These are phyloP conservation scores for Microcaecilia unicolor DNA, from an alignment of 2,797 vertebrate genomes.

Conservation along the genomic window DNA sequence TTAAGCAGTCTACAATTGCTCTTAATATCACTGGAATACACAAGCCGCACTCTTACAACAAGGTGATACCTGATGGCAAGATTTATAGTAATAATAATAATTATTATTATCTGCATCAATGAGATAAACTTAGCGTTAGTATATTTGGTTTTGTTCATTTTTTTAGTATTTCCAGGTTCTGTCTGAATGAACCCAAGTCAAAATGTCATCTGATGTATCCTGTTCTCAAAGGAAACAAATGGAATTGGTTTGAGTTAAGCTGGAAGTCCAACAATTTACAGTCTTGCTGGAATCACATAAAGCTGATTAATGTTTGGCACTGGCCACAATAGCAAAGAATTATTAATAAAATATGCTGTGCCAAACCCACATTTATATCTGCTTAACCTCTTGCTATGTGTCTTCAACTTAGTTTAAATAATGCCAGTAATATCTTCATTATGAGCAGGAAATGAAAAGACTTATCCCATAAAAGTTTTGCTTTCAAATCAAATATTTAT, in stretches of 20 bases:
- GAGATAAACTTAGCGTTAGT: no score
- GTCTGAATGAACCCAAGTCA: conserved; percentile 38
- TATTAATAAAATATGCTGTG: conserved; percentile 48
- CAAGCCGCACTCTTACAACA: no score
- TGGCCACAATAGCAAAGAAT: conserved; percentile 36
- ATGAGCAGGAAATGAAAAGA: conserved; percentile 57
- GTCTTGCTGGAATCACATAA: conserved; percentile 48
- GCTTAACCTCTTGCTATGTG: conserved; percentile 37
- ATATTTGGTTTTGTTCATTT: conserved; percentile 34
- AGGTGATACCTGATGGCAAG: no score
- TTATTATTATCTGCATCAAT: no score
- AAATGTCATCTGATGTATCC: conserved; percentile 46
- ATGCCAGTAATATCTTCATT: conserved; percentile 40
- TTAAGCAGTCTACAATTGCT: no score
- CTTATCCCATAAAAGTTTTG: conserved; percentile 42
- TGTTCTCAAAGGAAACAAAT: conserved; percentile 44
- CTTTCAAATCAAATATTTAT: conserved; percentile 49
- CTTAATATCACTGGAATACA: no score
- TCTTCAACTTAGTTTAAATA: conserved; percentile 39
- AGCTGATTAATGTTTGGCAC: conserved; percentile 47
- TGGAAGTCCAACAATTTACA: conserved; percentile 42
- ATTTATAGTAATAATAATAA: no score
- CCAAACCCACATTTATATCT: conserved; percentile 43
- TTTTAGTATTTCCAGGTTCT: conserved; percentile 21
- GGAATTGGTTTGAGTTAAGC: conserved; percentile 44